Base-by-base conservation (phyloP, 2,888 invertebrate species). In the Andrena dorsata region DNA sequence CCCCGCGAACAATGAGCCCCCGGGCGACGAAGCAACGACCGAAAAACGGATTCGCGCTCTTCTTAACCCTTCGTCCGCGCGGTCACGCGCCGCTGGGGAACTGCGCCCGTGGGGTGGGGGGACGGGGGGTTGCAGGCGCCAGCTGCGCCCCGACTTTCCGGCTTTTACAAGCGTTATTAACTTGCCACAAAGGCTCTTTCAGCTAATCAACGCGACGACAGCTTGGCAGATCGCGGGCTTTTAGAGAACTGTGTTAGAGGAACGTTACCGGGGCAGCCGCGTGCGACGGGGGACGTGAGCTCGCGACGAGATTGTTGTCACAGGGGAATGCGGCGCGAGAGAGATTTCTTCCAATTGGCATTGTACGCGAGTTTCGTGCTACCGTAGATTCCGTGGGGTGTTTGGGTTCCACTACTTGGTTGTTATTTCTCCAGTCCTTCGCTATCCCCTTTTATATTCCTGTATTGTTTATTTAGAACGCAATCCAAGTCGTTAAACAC, bases 1-100 rank as follows among this genome's bases (percentile, higher is more conserved):
- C 26, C 30, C 26, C 30, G 63, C 61, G 72, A 58, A 76, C 66
- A 64, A 70, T 70, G 30, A 60, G 68, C 60, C 49, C 41, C 47
- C 51, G 32, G 23, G 13, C n/a, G 56, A 23, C 53, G 70, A 47
- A 64, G 58, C 64, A 56, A 61, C 68, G 65, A 58, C 65, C 71
- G 51, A 64, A 23, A n/a, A 32, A 49, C 35, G 23, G 66, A 60
- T 32, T 6, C 28, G 32, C 58, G 65, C n/a, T n/a, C 51, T 2
- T 26, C 23, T 23, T 8, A 8, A 23, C 26, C 10, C 56, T 56
- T 56, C 13, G 13, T 56, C 23, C 10, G 26, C 56, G 20, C 56
- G 20, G 56, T 56, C 26, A 10, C 56, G 56, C 26, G 56, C 8
- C 56, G 10, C 56, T 13, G 3, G 8, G 23, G 56, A 23, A 13